Percentiles rank a stretch among this genome's conserved stretches.
Evolutionary conservation across 2,797 vertebrate genomes (phyloP).

Genomic region (Sus cebifrons): DNA sequence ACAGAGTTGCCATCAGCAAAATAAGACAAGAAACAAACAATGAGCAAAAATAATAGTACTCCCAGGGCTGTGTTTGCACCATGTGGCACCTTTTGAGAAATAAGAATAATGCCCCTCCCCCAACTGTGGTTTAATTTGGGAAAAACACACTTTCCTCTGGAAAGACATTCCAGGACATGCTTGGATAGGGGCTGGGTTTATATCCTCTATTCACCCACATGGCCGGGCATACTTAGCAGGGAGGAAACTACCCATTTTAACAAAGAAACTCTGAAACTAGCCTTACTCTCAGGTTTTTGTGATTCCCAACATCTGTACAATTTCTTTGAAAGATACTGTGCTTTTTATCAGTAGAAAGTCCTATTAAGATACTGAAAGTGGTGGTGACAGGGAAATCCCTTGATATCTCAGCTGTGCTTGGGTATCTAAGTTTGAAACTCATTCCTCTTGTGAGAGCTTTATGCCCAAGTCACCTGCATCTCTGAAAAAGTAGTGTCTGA

Average conservation of each 20-base stretch:
- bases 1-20: background rate
- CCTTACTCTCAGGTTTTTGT: background rate
- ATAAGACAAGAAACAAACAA: constrained; percentile 4
- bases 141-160: background rate
- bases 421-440: background rate
- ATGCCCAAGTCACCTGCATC: background rate
- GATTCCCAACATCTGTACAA: background rate
- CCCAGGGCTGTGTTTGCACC: rapidly evolving
- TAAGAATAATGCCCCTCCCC: background rate
- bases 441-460: background rate
- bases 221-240: background rate
- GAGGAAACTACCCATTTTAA: too few species aligned
- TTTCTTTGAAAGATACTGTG: background rate
- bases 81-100: background rate
- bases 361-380: background rate
- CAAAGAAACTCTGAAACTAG: background rate
- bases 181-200: background rate
- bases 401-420: background rate
- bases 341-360: background rate
- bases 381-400: background rate
- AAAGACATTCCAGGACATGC: background rate
- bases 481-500: constrained; percentile 15
- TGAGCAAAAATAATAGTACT: background rate
- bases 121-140: background rate
- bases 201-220: background rate